Percentiles rank a stretch among this genome's conserved stretches.
These are phyloP conservation scores for Harpagifer antarcticus DNA, from an alignment of 2,797 vertebrate genomes.

Conservation along the genomic window DNA sequence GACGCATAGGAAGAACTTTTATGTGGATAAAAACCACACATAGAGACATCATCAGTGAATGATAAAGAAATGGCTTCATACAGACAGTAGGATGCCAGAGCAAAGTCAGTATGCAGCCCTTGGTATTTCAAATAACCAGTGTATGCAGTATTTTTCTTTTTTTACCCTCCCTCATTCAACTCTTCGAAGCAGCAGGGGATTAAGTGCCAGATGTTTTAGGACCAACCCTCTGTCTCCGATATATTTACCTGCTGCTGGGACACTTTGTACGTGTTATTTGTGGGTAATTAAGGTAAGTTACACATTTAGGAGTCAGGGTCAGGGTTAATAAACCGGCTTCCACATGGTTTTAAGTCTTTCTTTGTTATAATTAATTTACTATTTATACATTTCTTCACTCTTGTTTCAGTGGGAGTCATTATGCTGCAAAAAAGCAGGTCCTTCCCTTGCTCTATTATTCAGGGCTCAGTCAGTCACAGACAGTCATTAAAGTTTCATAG, in stretches of 20 bases:
- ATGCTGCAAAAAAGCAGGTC: conserved; percentile 70
- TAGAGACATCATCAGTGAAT: not conserved
- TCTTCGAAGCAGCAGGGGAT: conserved; percentile 11
- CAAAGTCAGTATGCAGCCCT: not conserved
- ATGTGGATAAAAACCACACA: not conserved
- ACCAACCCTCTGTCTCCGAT: conserved; percentile 32
- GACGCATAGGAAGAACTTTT: conserved; percentile 6
- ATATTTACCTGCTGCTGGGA: conserved; percentile 49
- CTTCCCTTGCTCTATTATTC: conserved; percentile 80
- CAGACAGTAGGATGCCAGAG: not conserved
- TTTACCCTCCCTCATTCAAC: conserved; percentile 7
- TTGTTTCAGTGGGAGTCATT: conserved; percentile 76
- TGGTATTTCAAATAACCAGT: conserved; percentile 5
- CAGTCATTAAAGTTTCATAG: conserved; percentile 85
- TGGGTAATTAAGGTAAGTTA: conserved; percentile 42
- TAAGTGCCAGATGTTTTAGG: conserved; percentile 57
- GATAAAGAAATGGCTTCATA: conserved; percentile 8
- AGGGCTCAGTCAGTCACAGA: conserved; percentile 82
- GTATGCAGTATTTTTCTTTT: not conserved
- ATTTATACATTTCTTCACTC: conserved; percentile 53
- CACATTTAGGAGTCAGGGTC: conserved; percentile 32
- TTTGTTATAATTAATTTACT: conserved; percentile 49
- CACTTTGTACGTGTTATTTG: conserved; percentile 30
- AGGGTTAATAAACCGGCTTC: conserved; percentile 29
- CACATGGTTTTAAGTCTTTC: conserved; percentile 22